Base-by-base conservation (phyloP, 2,888 invertebrate genomes). In the Clanis bilineata region DNA sequence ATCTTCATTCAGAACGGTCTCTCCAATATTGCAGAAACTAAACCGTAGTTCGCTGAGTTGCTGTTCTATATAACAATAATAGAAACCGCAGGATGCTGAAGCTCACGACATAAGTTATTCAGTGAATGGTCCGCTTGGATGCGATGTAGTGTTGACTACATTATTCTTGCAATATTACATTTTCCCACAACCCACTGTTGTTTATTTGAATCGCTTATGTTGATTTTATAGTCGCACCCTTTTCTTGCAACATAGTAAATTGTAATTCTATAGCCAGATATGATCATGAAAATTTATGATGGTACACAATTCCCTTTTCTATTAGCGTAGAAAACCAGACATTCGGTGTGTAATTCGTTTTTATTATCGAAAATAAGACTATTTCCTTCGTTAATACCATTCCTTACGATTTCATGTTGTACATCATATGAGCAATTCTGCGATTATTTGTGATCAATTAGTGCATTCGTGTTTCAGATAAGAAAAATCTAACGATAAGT, bases 91-190 rank as follows among this genome's bases (percentile, higher is more conserved):
- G 45, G 28, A 28, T 32, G 28, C 28, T 32, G 28, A 32, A 3
- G 51, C 51, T 32, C 51, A 51, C 12, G 32, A 28, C 32, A 51
- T 51, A 51, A 51, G 51, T 51, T 32, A 51, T 51, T 51, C 51
- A 51, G 51, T 18, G 32, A 32, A 51, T 10, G 51, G 51, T 18
- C 10, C 12, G 51, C 32, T 15, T 51, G 51, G 18, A 6, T 44
- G 23, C 23, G 44, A 28, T 28, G 1, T 18, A 51, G 32, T 32
- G 28, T 32, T 15, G 25, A 28, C 32, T 32, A 51, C 22, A 45
- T 45, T 28, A 32, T 51, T 51, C 18, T 32, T 32, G 51, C 51
- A 32, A 51, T 32, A 51, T 51, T 51, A 51, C 28, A 51, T 18
- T 51, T 51, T 22, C 44, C 32, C 51, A 32, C 28, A 51, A 15